Base-by-base conservation (phyloP, 2,113 vertebrate species). In the Alectura lathami region DNA sequence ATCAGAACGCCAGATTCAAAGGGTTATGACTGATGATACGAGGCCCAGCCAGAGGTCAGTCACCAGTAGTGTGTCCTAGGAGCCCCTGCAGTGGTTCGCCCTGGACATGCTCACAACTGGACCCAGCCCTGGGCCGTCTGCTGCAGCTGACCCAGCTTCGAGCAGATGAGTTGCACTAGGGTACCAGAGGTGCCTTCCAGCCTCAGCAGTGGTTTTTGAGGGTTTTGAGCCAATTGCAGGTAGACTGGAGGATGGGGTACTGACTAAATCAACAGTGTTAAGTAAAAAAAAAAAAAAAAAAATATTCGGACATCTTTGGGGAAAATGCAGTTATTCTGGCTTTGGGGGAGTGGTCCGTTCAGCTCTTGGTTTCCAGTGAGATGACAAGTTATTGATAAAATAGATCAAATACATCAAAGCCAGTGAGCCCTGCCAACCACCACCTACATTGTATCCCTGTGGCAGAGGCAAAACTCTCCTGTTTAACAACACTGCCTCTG, bases 151-250 rank as follows among this genome's bases (percentile, higher is more conserved):
- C 29, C 20, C 29, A 57, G 50, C 20, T 77, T 38, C 34, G 30
- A 85, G 60, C 42, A 63, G 13, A 2, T 18, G 34, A 48, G 23
- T 3, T 38, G 30, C 11, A 42, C 30, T 5, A 60, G 53, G 23
- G 22, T 3, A 43, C 21, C 34, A 67, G 36, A 80, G 40, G 29
- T 30, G 10, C 29, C 30, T 63, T 56, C 68, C 40, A 56, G 42
- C 30, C 40, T 32, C 42, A 68, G 4, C 0, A 0, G 26, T 80
- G n/a, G n/a, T n/a, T n/a, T n/a, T n/a, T n/a, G n/a, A n/a, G 48
- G 9, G n/a, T 51, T 83, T 38, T 85, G 10, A 51, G 21, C 40
- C 5, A n/a, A 40, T 76, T 88, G 29, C 27, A 30, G 53, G n/a
- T n/a, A 54, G 17, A 29, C 53, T 54, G 53, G 53, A 26, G 51